Conservation (phyloP, 2,113 vertebrate species). For the Tragelaphus buxtoni region DNA sequence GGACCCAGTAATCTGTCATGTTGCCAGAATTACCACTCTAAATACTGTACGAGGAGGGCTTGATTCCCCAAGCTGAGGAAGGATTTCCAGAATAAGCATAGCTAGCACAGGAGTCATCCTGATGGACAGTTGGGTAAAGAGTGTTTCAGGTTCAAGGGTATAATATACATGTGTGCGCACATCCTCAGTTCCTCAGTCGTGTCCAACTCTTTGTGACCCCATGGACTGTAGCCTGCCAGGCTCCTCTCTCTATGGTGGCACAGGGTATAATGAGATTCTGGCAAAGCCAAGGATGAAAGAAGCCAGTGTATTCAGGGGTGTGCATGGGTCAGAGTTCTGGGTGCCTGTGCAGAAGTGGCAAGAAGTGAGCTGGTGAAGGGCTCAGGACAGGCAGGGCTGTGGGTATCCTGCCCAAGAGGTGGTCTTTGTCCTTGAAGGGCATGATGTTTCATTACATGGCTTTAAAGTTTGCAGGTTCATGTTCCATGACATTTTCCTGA, state of each 20-base stretch:
- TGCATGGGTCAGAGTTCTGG: not conserved
- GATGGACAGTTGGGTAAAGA: not conserved
- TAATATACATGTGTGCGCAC: accelerated
- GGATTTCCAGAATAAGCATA: not conserved
- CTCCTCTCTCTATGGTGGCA: not conserved
- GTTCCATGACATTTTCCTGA: not conserved
- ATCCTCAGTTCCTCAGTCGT: not conserved
- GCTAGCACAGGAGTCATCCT: not conserved
- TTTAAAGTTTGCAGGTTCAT: not conserved
- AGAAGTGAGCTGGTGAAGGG: not conserved
- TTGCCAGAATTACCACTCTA: not conserved
- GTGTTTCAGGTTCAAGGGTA: not conserved
- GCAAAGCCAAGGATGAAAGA: not conserved
- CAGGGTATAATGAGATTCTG: not conserved
- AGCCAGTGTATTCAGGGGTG: not conserved
- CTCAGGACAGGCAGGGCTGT: not conserved
- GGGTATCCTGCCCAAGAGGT: not conserved
- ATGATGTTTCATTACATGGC: not conserved
- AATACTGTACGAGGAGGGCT: not conserved
- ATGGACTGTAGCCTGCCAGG: not conserved
- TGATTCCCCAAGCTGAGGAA: not conserved
- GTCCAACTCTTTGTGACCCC: not conserved
- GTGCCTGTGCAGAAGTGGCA: not conserved
- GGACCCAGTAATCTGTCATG: not conserved
- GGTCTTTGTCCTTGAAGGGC: not conserved